Conservation (phyloP, 2,113 vertebrate species). For the Microtus pennsylvanicus region DNA sequence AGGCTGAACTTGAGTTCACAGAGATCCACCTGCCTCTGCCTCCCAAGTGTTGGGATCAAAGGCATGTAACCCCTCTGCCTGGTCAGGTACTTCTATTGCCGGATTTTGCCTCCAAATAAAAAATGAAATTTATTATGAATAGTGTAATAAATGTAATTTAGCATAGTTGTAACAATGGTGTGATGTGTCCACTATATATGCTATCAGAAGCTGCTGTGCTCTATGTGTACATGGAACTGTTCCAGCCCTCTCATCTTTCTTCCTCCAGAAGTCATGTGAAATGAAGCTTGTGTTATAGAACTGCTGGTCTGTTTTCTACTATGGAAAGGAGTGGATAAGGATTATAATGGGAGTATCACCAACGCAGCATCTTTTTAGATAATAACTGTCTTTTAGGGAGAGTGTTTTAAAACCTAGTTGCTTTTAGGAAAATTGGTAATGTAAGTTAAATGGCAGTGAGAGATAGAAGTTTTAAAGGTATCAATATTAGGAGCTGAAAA, state of each 20-base stretch:
- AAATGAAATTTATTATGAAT: conserved; percentile 28
- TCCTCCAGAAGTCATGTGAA: conserved; percentile 6
- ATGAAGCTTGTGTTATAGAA: not conserved
- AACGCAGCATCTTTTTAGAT: conserved; percentile 24
- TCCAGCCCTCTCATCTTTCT: not conserved
- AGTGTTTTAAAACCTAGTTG: conserved; percentile 11
- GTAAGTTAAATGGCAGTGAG: conserved; percentile 16
- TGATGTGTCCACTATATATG: not conserved
- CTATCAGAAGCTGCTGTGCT: accelerated
- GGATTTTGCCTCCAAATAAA: not conserved
- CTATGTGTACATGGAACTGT: accelerated
- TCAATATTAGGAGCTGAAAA: not conserved
- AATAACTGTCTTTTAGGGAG: conserved; percentile 35
- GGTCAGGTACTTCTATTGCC: not conserved
- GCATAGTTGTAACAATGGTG: not conserved
- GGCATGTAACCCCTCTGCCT: not conserved
- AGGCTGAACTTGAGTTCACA: not conserved
- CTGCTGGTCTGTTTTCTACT: not conserved
- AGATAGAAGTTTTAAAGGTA: conserved; percentile 40
- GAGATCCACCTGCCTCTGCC: not conserved
- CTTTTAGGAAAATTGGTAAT: conserved; percentile 48
- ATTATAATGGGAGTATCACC: not conserved
- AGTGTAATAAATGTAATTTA: not conserved
- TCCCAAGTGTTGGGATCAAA: not conserved
- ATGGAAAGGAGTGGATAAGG: not conserved